phyloP scores from a whole-genome alignment of 2,113 vertebrate genomes.

The Forbesichthys agassizii region DNA sequence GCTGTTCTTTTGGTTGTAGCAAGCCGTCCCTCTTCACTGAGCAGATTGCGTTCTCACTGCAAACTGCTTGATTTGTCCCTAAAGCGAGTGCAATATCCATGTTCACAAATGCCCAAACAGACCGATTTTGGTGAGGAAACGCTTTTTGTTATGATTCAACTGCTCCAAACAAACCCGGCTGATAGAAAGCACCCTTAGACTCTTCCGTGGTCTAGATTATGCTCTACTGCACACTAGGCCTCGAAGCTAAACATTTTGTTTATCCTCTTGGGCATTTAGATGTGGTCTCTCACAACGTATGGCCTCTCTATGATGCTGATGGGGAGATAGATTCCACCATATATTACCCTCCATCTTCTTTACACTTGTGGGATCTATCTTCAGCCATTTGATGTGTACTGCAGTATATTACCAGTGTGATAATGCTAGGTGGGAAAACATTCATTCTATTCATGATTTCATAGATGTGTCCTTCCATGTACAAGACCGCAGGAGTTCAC shows the following conservation, averaged over 20 bases:
- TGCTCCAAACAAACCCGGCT: no score
- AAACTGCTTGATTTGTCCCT: no score
- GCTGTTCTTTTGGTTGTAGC: no score
- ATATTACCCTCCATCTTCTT: conserved; percentile 38
- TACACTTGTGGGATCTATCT: conserved; percentile 28
- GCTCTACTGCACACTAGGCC: background rate
- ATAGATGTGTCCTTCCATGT: background rate
- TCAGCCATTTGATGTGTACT: conserved; percentile 30
- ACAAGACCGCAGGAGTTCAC: background rate
- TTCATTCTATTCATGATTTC: no score
- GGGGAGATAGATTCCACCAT: conserved; percentile 35
- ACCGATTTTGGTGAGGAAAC: no score
- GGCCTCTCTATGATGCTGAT: background rate
- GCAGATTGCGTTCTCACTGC: no score
- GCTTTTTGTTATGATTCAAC: no score
- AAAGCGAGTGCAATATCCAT: no score
- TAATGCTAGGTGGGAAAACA: conserved; percentile 20
- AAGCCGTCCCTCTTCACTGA: no score
- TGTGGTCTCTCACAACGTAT: conserved; percentile 19
- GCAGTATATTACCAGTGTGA: conserved; percentile 34
- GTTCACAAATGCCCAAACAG: no score
- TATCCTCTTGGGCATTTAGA: conserved; percentile 1
- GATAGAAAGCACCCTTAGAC: no score
- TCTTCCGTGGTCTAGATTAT: background rate
- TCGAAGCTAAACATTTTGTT: conserved; percentile 10